These are phyloP conservation scores for Gonioctena quinquepunctata DNA, from an alignment of 1,140 invertebrate genomes.

Conservation along the genomic window DNA sequence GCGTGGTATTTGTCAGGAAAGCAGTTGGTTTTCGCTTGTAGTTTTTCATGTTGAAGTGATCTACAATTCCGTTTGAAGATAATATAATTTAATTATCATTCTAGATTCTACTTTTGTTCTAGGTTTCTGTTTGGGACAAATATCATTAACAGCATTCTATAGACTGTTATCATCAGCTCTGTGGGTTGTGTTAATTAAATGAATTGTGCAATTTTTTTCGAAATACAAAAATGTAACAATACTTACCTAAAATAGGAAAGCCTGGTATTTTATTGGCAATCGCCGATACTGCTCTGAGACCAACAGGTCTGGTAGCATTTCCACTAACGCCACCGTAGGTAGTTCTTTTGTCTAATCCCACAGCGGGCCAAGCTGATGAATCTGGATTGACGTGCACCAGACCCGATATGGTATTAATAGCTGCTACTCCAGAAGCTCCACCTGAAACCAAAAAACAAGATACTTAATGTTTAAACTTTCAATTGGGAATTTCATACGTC, in stretches of 20 bases:
- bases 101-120: no score
- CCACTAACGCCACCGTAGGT: conserved; percentile 97
- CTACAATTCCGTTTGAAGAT: no score
- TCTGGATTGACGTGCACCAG: conserved; percentile 86
- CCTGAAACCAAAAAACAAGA: conserved; percentile 60
- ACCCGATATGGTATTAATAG: conserved; percentile 95
- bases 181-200: no score
- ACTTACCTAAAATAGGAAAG: conserved; percentile 84
- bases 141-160: no score
- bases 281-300: conserved; percentile 84
- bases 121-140: no score
- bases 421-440: conserved; percentile 91
- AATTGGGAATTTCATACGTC: no score
- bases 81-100: no score
- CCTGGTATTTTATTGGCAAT: conserved; percentile 82
- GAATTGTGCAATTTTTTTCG: no score
- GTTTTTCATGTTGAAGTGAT: no score
- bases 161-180: no score
- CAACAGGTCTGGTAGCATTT: conserved; percentile 93
- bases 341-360: conserved; percentile 80
- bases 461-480: neutral
- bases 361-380: conserved; percentile 86
- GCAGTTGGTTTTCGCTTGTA: no score
- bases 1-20: no score
- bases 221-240: neutral